A percentile compares a stretch with the other conserved stretches of the same genome.
Conservation (phyloP, 1,140 invertebrate genomes). For the Rhyacophila brunnea region DNA sequence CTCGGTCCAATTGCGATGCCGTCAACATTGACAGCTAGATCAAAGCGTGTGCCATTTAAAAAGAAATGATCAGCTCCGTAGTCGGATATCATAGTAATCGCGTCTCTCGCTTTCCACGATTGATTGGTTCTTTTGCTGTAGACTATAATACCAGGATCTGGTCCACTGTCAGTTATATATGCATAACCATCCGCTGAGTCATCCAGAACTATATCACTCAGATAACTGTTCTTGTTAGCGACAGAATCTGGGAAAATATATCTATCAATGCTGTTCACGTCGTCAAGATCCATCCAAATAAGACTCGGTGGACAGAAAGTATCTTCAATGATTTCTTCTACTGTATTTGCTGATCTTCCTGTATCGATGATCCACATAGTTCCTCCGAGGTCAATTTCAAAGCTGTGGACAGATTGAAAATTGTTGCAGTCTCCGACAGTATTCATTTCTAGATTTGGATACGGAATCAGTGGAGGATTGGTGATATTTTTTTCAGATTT, state of each 20-base stretch:
- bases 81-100: slow-evolving; percentile 51
- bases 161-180: slow-evolving; percentile 56
- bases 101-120: slow-evolving; percentile 56
- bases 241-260: slow-evolving; percentile 32
- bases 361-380: slow-evolving; percentile 61
- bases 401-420: slow-evolving; percentile 57
- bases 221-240: slow-evolving; percentile 40
- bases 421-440: slow-evolving; percentile 46
- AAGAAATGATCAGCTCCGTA: slow-evolving; percentile 44
- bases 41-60: slow-evolving; percentile 44
- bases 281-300: slow-evolving; percentile 4
- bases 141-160: slow-evolving; percentile 58
- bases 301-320: too few relatives aligned
- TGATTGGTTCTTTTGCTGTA: slow-evolving; percentile 48
- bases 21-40: slow-evolving; percentile 43
- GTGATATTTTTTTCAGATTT: not conserved
- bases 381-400: slow-evolving; percentile 57
- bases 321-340: too few relatives aligned
- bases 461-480: too few relatives aligned
- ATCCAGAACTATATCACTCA: slow-evolving; percentile 59
- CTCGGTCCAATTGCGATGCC: slow-evolving; percentile 58
- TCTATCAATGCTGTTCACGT: too few relatives aligned
- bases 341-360: slow-evolving; percentile 42
- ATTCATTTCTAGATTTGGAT: slow-evolving; percentile 47
- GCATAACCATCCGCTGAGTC: slow-evolving; percentile 54